These are phyloP conservation scores for Podocnemis expansa DNA, from an alignment of 2,113 vertebrate genomes.

Conservation along the genomic window DNA sequence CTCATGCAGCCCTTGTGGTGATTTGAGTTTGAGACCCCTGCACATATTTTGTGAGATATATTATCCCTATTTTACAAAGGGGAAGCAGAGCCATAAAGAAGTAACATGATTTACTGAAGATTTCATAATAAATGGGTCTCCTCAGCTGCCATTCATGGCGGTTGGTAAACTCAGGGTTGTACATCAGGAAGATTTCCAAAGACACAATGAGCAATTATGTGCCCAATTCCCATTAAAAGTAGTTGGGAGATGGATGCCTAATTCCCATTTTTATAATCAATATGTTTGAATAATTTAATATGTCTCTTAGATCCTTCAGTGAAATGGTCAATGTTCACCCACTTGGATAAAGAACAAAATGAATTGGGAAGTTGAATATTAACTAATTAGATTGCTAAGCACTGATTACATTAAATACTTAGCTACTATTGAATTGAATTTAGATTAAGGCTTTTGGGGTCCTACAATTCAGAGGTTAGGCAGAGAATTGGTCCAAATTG, in stretches of 20 bases:
- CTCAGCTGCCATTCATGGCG: not conserved
- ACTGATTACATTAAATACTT: not conserved
- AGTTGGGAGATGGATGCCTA: not conserved
- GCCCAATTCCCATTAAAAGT: not conserved
- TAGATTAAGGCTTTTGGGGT: not conserved
- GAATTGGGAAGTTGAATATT: not conserved
- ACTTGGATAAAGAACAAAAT: not conserved
- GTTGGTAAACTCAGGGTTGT: not conserved
- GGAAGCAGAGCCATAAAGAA: not conserved
- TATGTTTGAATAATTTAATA: not conserved
- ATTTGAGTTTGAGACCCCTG: too few species aligned
- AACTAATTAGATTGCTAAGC: not conserved
- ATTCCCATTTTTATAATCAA: not conserved
- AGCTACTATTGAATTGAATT: constrained; percentile 16
- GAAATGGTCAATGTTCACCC: not conserved
- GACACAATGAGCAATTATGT: not conserved
- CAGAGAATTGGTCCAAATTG: not conserved
- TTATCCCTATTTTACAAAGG: not conserved
- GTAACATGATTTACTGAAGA: not conserved
- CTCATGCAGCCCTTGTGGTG: too few species aligned
- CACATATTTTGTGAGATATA: too few species aligned
- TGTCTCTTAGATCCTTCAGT: not conserved
- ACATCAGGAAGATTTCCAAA: not conserved
- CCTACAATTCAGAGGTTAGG: not conserved
- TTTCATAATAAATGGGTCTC: not conserved